Evolutionary conservation across 1,140 invertebrate genomes (phyloP), one percentile per base, ranked within the genome.

Genomic region (Globodera ellingtonae): DNA sequence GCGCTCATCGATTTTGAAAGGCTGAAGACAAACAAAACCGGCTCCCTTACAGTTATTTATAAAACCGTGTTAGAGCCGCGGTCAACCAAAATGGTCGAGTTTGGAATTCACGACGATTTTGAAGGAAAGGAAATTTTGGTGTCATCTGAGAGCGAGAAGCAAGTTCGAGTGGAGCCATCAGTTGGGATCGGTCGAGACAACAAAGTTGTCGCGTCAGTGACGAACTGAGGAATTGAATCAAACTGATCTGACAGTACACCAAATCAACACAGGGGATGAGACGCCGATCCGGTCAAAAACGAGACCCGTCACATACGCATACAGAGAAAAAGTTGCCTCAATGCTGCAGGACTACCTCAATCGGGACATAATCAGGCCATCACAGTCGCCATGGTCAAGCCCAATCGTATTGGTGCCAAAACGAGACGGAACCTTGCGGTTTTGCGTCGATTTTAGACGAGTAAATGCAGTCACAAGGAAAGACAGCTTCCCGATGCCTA

Each of bases 401-500:
- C 91, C 91, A 0, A 81, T 91, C 0, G 89, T 92, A 0, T 72
- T 92, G 18, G 90, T 92, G 0, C 85, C 87, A 81, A 93, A 93
- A 78, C 90, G 91, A 50, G 86, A 92, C 87, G 88, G 90, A 71
- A 72, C 85, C 66, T 74, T 86, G 44, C 83, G 90, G 79, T 80
- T 91, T 79, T 91, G 89, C 80, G 80, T 91, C 0, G 91, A 92
- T 84, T 92, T 88, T 81, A 56, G 91, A 48, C 52, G 73, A 21
- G 69, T 92, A 35, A 92, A 92, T 84, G 7, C 15, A 75, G 84
- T 79, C 0, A 91, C 89, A 0, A 86, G 87, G 0, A 81, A 85
- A 70, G 91, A 92, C 83, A 85, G 81, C 56, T 92, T 90, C 84
- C 92, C 92, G 84, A 76, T 92, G 1, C 82, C 35, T 2, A 35